Evolutionary conservation across 2,797 vertebrate species (phyloP).

Genomic region (Esox masquinongy): DNA sequence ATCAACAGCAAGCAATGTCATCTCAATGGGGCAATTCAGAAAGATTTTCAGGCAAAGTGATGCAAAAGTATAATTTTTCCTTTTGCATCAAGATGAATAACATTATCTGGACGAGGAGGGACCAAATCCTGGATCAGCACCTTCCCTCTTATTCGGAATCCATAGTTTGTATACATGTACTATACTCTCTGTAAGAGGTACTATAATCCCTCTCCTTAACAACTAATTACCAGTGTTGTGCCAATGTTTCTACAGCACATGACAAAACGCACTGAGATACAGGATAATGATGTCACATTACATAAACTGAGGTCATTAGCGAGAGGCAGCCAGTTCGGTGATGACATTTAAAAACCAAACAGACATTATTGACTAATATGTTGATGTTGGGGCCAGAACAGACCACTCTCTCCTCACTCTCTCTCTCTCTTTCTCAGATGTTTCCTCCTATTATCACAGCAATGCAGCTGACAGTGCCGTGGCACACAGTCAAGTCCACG

Average conservation of each 20-base stretch:
- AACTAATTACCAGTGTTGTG: neutral
- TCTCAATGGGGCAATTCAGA: neutral
- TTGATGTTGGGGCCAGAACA: slow-evolving; percentile 57
- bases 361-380: slow-evolving; percentile 70
- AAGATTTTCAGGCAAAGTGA: no score
- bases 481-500: slow-evolving; percentile 61
- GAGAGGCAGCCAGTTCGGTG: slow-evolving; percentile 26
- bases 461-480: slow-evolving; percentile 67
- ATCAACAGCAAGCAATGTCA: neutral
- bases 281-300: slow-evolving; percentile 23
- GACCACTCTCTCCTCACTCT: neutral
- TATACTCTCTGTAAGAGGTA: neutral
- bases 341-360: slow-evolving; percentile 71
- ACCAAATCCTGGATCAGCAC: no score
- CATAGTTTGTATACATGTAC: neutral
- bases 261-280: slow-evolving; percentile 7
- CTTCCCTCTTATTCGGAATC: neutral
- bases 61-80: no score
- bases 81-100: no score
- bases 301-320: slow-evolving; percentile 63
- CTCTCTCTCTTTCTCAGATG: slow-evolving; percentile 41
- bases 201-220: neutral
- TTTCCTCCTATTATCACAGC: slow-evolving; percentile 74
- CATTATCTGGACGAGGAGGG: no score
- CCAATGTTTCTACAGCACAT: slow-evolving; percentile 8